A percentile compares a stretch with the other conserved stretches of the same genome.
phyloP scores from a whole-genome alignment of 2,113 vertebrate species.

The Cromileptes altivelis region DNA sequence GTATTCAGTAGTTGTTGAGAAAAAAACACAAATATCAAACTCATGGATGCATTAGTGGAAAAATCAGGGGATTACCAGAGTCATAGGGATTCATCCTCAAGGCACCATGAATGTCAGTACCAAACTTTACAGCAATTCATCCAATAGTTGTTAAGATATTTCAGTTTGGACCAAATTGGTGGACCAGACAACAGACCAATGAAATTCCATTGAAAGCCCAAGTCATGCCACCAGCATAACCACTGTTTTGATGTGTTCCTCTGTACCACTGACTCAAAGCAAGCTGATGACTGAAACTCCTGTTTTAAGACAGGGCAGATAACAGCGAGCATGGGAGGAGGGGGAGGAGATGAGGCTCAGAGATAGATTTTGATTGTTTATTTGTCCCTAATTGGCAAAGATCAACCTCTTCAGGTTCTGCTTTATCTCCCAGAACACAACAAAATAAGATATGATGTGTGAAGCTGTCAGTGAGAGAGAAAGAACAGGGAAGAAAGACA shows the following conservation, averaged over 20 bases:
- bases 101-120: neutral
- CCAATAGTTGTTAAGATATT: neutral
- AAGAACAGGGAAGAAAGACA: conserved; percentile 7
- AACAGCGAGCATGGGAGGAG: conserved; percentile 1
- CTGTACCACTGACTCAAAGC: conserved; percentile 14
- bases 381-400: conserved; percentile 27
- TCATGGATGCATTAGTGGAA: neutral
- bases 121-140: neutral
- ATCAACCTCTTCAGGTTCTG: neutral
- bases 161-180: neutral
- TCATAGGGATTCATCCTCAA: too few relatives aligned
- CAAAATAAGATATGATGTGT: conserved; percentile 21
- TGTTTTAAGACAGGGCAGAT: neutral
- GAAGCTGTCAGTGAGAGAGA: conserved; percentile 27
- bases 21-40: neutral
- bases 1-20: neutral
- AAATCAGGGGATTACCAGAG: neutral
- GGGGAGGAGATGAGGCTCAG: neutral
- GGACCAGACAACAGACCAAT: neutral
- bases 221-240: too few relatives aligned
- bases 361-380: conserved; percentile 35
- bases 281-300: neutral
- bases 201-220: neutral
- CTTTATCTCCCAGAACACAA: conserved; percentile 21
- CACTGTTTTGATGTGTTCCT: neutral